These are phyloP conservation scores for Cebidichthys violaceus DNA, from an alignment of 2,113 vertebrate species.

Conservation along the genomic window DNA sequence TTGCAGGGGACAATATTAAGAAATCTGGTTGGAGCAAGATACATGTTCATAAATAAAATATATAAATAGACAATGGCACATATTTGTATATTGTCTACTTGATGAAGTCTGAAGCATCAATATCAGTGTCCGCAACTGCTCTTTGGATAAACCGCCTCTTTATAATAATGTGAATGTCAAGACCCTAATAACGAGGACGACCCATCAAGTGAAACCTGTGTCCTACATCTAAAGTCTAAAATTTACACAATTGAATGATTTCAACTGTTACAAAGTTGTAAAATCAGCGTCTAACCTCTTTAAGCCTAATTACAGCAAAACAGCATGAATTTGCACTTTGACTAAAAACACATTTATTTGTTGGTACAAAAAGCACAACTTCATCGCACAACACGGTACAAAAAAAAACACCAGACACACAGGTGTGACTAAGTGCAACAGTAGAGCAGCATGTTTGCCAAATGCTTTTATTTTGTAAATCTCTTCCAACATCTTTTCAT, in stretches of 20 bases:
- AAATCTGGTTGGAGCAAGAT: background rate
- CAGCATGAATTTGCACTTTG: conserved; percentile 20
- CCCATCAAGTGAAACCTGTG: background rate
- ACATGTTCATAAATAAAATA: background rate
- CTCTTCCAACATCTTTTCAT: conserved; percentile 44
- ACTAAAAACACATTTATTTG: conserved; percentile 54
- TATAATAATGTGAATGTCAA: background rate
- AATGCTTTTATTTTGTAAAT: conserved; percentile 65
- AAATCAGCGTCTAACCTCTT: background rate
- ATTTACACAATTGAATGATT: background rate
- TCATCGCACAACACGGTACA: conserved; percentile 9
- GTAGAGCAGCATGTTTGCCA: conserved; percentile 36
- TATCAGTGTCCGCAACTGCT: background rate
- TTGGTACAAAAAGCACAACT: conserved; percentile 36
- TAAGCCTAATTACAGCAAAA: conserved; percentile 27
- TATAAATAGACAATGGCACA: background rate
- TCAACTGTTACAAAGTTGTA: background rate
- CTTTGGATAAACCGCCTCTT: background rate
- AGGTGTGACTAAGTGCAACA: conserved; percentile 50
- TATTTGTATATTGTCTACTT: background rate
- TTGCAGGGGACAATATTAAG: background rate
- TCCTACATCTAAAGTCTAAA: background rate
- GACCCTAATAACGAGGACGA: background rate
- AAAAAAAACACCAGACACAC: conserved; percentile 21
- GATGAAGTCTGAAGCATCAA: background rate